Evolutionary conservation across 2,797 vertebrate genomes (phyloP).

Genomic region (Amblyopsis hoosieri): DNA sequence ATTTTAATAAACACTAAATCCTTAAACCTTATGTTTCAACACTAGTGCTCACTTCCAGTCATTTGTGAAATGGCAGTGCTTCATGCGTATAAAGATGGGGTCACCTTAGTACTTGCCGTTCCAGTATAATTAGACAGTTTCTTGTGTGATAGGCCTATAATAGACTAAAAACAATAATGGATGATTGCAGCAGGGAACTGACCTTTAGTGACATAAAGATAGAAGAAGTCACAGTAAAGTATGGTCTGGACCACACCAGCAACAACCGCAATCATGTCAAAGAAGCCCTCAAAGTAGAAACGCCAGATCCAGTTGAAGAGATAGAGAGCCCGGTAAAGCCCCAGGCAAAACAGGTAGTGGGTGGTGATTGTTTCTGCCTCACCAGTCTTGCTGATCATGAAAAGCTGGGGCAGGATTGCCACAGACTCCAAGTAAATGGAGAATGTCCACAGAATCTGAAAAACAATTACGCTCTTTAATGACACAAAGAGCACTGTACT

Average conservation of each 20-base stretch:
- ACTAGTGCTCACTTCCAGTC: too few species aligned
- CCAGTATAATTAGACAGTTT: neutral
- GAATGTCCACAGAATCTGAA: conserved; percentile 97
- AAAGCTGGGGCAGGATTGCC: conserved; percentile 97
- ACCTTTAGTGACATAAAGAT: conserved; percentile 99
- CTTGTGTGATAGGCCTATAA: neutral
- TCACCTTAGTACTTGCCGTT: neutral
- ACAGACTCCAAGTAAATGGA: conserved; percentile 98
- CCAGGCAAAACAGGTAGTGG: conserved; percentile 97
- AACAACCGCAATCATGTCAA: conserved; percentile 97
- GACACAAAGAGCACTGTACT: neutral
- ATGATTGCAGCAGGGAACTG: conserved; percentile 25
- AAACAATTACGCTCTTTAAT: neutral
- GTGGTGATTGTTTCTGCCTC: conserved; percentile 99
- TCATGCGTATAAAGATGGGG: neutral
- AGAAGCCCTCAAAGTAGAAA: conserved; percentile 98
- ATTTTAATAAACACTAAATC: too few species aligned
- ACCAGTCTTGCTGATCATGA: conserved; percentile 98
- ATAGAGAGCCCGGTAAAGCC: conserved; percentile 94
- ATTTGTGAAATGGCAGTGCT: too few species aligned
- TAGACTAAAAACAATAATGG: neutral
- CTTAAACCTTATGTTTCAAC: too few species aligned
- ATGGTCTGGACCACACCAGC: conserved; percentile 97
- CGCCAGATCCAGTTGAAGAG: conserved; percentile 99
- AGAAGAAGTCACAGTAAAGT: conserved; percentile 99